Evolutionary conservation across 2,888 invertebrate species (phyloP).

Genomic region (Xanthia icteritia): DNA sequence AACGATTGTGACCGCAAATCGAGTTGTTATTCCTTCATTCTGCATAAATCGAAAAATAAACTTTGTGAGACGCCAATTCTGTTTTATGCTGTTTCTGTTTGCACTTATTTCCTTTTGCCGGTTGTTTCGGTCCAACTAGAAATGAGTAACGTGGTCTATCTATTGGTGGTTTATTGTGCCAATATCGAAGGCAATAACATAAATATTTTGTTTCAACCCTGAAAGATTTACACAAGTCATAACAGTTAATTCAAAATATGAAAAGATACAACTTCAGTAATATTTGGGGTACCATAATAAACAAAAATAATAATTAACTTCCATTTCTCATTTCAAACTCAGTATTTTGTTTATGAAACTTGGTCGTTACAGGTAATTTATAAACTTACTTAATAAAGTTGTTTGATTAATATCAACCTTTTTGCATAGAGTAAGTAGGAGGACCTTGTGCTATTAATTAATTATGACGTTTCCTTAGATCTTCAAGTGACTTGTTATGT

Average conservation of each 20-base stretch:
- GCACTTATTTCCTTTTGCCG: slow-evolving; percentile 56
- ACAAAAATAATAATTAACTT: slow-evolving; percentile 68
- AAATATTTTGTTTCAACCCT: slow-evolving; percentile 15
- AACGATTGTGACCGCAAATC: slow-evolving; percentile 72
- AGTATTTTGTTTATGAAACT: slow-evolving; percentile 72
- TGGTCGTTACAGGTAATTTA: slow-evolving; percentile 70
- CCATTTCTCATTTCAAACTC: slow-evolving; percentile 63
- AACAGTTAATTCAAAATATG: slow-evolving; percentile 33
- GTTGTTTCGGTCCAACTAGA: slow-evolving; percentile 38
- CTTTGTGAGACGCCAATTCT: slow-evolving; percentile 68
- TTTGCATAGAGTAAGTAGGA: slow-evolving; percentile 52
- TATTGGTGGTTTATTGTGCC: slow-evolving; percentile 35
- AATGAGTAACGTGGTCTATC: slow-evolving; percentile 49
- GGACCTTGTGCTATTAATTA: slow-evolving; percentile 61
- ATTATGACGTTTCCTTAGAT: slow-evolving; percentile 41
- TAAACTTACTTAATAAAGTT: slow-evolving; percentile 68
- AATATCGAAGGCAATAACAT: slow-evolving; percentile 22
- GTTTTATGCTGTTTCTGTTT: slow-evolving; percentile 65
- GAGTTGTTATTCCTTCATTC: slow-evolving; percentile 73
- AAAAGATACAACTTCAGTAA: slow-evolving; percentile 42
- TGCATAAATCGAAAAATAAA: slow-evolving; percentile 75
- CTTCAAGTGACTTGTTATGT: slow-evolving; percentile 8
- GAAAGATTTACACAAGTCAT: slow-evolving; percentile 32
- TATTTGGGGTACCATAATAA: slow-evolving; percentile 48
- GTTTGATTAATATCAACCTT: slow-evolving; percentile 71